These are phyloP conservation scores for Nycticorax nycticorax DNA, from an alignment of 2,113 vertebrate species.

Conservation along the genomic window DNA sequence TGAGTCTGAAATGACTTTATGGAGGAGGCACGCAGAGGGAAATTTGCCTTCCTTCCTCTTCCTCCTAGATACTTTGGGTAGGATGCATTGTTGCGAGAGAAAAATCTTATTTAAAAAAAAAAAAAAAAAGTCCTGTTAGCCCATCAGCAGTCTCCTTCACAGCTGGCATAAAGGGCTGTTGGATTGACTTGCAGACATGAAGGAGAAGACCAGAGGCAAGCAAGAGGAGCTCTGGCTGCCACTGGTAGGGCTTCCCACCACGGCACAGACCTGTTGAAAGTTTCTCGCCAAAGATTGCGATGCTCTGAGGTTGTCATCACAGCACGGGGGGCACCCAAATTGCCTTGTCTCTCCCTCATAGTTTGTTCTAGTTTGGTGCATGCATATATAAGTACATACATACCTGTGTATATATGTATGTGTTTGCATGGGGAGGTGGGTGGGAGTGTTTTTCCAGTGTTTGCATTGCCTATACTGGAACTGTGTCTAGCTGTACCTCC, in stretches of 20 bases:
- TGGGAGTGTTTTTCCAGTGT: background rate
- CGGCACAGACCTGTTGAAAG: background rate
- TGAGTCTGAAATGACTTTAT: background rate
- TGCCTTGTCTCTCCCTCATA: background rate
- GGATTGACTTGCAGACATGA: background rate
- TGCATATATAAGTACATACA: background rate
- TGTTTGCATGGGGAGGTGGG: background rate
- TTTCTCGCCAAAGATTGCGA: background rate
- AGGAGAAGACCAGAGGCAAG: background rate
- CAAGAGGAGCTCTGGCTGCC: background rate
- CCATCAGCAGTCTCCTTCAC: background rate
- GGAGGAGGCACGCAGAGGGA: background rate
- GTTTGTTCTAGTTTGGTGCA: background rate
- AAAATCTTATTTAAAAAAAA: background rate
- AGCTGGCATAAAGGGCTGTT: background rate
- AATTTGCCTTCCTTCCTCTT: background rate
- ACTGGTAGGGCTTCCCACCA: background rate
- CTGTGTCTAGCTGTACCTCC: fast-evolving
- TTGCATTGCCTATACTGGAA: fast-evolving
- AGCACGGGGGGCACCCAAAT: background rate
- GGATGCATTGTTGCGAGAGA: background rate
- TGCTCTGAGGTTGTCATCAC: background rate
- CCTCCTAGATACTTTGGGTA: background rate
- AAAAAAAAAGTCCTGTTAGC: background rate
- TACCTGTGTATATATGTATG: background rate